A percentile compares a stretch with the other conserved stretches of the same genome.
Evolutionary conservation across 2,888 invertebrate species (phyloP).

Genomic region (Agrotis ipsilon): DNA sequence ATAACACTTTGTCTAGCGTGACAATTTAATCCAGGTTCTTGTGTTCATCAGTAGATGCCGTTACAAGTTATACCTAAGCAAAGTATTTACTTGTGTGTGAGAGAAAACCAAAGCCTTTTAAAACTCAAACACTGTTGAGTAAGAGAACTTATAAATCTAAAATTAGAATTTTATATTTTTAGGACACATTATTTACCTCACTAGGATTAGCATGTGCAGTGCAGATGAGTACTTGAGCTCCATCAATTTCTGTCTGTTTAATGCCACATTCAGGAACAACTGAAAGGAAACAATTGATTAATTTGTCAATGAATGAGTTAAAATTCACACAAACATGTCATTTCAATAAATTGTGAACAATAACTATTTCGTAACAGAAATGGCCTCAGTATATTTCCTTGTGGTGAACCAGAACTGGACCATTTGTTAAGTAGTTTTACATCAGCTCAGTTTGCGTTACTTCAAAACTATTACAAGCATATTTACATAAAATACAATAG

Average conservation of each 20-base stretch:
- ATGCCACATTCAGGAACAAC: slow-evolving; percentile 96
- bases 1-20: too few species aligned
- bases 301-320: not conserved
- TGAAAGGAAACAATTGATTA: slow-evolving; percentile 77
- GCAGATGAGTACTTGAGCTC: slow-evolving; percentile 95
- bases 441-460: not conserved
- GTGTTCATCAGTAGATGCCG: too few species aligned
- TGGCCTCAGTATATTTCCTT: slow-evolving; percentile 14
- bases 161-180: not conserved
- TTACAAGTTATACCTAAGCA: too few species aligned
- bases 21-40: too few species aligned
- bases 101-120: too few species aligned
- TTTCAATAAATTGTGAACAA: not conserved
- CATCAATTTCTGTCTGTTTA: slow-evolving; percentile 93
- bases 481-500: too few species aligned
- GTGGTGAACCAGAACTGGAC: not conserved
- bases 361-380: too few species aligned
- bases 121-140: too few species aligned
- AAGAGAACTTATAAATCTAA: too few species aligned
- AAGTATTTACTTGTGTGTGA: too few species aligned
- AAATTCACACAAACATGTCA: too few species aligned
- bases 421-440: not conserved
- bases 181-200: slow-evolving; percentile 84
- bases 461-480: not conserved
- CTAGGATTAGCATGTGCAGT: slow-evolving; percentile 95